Conservation (phyloP, 2,797 vertebrate species). For the Apogon talboti region DNA sequence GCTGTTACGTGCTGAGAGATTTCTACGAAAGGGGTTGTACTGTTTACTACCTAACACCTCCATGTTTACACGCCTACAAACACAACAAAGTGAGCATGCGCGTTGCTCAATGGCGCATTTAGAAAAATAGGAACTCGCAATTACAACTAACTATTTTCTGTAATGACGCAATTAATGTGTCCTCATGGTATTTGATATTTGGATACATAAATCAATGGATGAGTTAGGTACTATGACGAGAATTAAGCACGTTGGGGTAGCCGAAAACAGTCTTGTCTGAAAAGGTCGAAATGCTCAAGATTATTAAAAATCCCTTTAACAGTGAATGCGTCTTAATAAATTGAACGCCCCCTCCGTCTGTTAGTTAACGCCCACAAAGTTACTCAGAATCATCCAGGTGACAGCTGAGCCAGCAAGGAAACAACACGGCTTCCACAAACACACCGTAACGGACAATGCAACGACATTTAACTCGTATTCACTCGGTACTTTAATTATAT, state of each 20-base stretch:
- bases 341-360: conserved; percentile 26
- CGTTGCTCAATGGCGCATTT: conserved; percentile 23
- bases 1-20: not conserved
- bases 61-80: not conserved
- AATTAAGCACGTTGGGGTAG: no score
- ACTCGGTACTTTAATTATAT: not conserved
- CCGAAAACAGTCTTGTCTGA: no score
- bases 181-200: no score
- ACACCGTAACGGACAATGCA: not conserved
- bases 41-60: not conserved
- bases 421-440: not conserved
- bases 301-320: not conserved
- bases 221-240: no score
- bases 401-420: conserved; percentile 63
- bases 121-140: rapidly evolving
- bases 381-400: conserved; percentile 63
- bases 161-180: no score
- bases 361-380: conserved; percentile 67
- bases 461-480: not conserved
- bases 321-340: conserved; percentile 17
- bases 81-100: not conserved
- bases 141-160: rapidly evolving
- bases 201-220: no score
- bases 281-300: no score
- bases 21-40: not conserved